Evolutionary conservation across 2,113 vertebrate genomes (phyloP).

Genomic region (Thunnus maccoyii): DNA sequence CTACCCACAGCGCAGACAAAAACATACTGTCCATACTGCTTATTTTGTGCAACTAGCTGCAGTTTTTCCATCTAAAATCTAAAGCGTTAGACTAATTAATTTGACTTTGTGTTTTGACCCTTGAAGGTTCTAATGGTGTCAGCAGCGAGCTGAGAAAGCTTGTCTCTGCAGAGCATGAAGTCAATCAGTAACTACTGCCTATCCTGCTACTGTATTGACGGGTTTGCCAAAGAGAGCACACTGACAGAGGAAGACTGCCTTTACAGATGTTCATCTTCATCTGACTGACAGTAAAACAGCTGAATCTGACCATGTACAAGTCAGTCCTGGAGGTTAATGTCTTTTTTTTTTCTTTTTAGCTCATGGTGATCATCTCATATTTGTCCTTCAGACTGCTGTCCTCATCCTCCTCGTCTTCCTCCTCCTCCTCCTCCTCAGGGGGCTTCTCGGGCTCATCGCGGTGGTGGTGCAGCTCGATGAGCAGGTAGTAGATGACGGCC

Average conservation of each 20-base stretch:
- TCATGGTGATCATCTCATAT: conserved; percentile 90
- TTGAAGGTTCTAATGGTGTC: neutral
- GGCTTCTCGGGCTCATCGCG: conserved; percentile 51
- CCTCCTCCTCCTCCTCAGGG: conserved; percentile 72
- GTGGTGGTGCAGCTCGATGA: conserved; percentile 92
- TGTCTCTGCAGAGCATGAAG: conserved; percentile 24
- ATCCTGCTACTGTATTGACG: too few relatives aligned
- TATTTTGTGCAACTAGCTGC: conserved; percentile 1
- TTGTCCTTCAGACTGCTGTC: conserved; percentile 87
- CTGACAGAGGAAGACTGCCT: conserved; percentile 39
- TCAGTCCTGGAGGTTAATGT: conserved; percentile 15
- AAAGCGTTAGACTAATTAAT: neutral
- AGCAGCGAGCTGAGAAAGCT: conserved; percentile 11
- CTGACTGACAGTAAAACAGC: conserved; percentile 34
- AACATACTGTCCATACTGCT: neutral
- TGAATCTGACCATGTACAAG: neutral
- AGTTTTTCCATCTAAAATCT: conserved; percentile 22
- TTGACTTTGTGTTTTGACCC: conserved; percentile 26
- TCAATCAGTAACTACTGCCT: neutral
- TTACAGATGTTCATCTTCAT: conserved; percentile 28
- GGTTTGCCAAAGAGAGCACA: conserved; percentile 18
- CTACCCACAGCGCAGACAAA: neutral
- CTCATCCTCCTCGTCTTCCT: conserved; percentile 78
- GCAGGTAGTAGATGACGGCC: conserved; percentile 87
- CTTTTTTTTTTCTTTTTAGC: conserved; percentile 66